Evolutionary conservation across 2,888 invertebrate species (phyloP).

Genomic region (Drosophila leonis): DNA sequence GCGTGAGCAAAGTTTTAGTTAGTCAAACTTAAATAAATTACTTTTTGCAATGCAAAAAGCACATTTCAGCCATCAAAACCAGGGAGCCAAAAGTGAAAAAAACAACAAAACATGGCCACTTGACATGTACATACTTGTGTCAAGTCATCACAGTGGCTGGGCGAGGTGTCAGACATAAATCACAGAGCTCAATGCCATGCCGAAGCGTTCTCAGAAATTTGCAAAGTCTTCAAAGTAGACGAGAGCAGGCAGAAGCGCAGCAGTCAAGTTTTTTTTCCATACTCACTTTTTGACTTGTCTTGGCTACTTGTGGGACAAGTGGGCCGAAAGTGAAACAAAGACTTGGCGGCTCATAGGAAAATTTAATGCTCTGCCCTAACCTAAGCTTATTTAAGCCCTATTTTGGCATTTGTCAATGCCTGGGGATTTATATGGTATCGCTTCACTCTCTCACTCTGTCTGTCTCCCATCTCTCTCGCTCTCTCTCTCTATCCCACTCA

Average conservation of each 20-base stretch:
- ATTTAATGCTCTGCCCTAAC: constrained; percentile 34
- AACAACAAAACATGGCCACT: constrained; percentile 15
- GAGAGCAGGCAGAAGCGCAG: not conserved
- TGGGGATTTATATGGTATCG: constrained; percentile 65
- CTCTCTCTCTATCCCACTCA: not conserved
- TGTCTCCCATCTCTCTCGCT: not conserved
- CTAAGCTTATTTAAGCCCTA: constrained; percentile 78
- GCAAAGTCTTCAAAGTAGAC: constrained; percentile 33
- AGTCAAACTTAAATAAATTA: constrained; percentile 60
- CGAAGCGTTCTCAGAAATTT: constrained; percentile 41
- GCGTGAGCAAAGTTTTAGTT: constrained; percentile 61
- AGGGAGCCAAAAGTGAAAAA: not conserved
- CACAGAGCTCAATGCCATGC: constrained; percentile 56
- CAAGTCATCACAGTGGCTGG: constrained; percentile 43
- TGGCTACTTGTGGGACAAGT: constrained; percentile 27
- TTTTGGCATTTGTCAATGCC: constrained; percentile 81
- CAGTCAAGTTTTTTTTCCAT: constrained; percentile 1
- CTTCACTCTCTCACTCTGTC: not conserved
- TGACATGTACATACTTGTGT: constrained; percentile 56
- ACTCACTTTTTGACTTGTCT: constrained; percentile 30
- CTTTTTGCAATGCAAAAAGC: constrained; percentile 38
- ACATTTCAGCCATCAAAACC: constrained; percentile 5
- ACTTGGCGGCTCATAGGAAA: constrained; percentile 28
- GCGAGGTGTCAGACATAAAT: constrained; percentile 70
- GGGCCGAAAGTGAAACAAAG: constrained; percentile 45